A percentile compares a stretch with the other conserved stretches of the same genome.
These are phyloP conservation scores for Drosophila busckii DNA, from an alignment of 1,140 invertebrate species.

Conservation along the genomic window DNA sequence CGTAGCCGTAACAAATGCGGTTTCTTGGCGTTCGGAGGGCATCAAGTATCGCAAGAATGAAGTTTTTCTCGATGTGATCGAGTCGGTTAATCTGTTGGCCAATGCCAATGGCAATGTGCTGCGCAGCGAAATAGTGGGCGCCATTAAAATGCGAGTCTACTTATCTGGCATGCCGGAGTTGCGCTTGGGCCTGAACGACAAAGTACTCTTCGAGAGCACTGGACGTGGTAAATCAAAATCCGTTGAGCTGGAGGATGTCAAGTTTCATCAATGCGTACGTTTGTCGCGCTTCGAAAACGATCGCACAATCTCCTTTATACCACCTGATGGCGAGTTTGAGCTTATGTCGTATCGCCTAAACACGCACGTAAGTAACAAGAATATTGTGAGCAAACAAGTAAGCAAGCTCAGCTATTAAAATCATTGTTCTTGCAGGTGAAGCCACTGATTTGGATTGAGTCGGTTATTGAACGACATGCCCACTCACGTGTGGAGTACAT, in stretches of 20 bases:
- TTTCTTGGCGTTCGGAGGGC: constrained; percentile 99
- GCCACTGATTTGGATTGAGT: constrained; percentile 99
- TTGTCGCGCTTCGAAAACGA: constrained; percentile 99
- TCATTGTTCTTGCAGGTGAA: constrained; percentile 84
- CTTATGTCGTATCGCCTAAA: constrained; percentile 99
- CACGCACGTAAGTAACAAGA: constrained; percentile 87
- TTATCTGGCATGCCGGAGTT: constrained; percentile 99
- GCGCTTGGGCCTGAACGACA: constrained; percentile 98
- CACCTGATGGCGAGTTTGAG: constrained; percentile 99
- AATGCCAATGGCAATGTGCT: constrained; percentile 99
- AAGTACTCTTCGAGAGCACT: constrained; percentile 98
- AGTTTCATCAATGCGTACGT: constrained; percentile 99
- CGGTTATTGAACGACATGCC: constrained; percentile 98
- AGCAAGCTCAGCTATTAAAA: neutral
- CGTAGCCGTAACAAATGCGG: constrained; percentile 99
- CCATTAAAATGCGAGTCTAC: constrained; percentile 99
- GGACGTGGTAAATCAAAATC: constrained; percentile 99
- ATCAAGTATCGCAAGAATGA: constrained; percentile 99
- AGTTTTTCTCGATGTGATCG: constrained; percentile 99
- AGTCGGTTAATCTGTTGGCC: constrained; percentile 98
- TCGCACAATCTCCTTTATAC: constrained; percentile 98
- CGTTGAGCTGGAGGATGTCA: constrained; percentile 99
- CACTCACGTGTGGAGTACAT: constrained; percentile 99
- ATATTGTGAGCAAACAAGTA: neutral
- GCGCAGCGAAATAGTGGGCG: constrained; percentile 98